Percentiles rank a stretch among this genome's conserved stretches.
These are phyloP conservation scores for Lasius platythorax DNA, from an alignment of 2,888 invertebrate genomes.

Conservation along the genomic window DNA sequence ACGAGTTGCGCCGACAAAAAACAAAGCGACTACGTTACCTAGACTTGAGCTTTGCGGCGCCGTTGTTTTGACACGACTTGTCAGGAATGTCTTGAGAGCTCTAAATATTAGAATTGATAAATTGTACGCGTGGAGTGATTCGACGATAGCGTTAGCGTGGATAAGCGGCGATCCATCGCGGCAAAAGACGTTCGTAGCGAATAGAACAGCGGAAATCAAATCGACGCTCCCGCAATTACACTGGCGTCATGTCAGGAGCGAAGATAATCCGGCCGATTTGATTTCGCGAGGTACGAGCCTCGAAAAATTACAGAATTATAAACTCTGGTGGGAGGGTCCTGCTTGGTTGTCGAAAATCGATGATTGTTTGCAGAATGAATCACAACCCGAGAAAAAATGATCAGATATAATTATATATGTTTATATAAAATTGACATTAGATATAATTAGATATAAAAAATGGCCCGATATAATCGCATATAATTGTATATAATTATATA, in stretches of 20 bases:
- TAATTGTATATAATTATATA: too few species aligned
- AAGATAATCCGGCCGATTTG: background rate
- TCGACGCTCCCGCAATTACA: background rate
- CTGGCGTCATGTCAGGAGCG: background rate
- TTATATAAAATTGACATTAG: too few species aligned
- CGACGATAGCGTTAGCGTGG: background rate
- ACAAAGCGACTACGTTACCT: background rate
- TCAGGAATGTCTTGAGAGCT: background rate
- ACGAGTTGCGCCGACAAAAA: background rate
- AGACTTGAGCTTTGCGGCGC: background rate
- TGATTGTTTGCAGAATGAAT: background rate
- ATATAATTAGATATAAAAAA: too few species aligned
- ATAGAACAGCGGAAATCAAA: background rate
- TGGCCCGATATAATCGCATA: too few species aligned
- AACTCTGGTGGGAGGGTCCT: background rate
- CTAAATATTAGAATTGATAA: background rate
- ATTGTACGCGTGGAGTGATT: background rate
- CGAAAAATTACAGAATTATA: background rate
- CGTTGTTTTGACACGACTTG: accelerated
- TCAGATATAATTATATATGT: too few species aligned
- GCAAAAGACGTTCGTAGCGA: background rate
- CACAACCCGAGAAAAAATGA: too few species aligned
- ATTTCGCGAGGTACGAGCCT: background rate
- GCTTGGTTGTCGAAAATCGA: background rate
- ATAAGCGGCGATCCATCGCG: background rate